Evolutionary conservation across 2,797 vertebrate species (phyloP).

Genomic region (Enteromius radiatus): DNA sequence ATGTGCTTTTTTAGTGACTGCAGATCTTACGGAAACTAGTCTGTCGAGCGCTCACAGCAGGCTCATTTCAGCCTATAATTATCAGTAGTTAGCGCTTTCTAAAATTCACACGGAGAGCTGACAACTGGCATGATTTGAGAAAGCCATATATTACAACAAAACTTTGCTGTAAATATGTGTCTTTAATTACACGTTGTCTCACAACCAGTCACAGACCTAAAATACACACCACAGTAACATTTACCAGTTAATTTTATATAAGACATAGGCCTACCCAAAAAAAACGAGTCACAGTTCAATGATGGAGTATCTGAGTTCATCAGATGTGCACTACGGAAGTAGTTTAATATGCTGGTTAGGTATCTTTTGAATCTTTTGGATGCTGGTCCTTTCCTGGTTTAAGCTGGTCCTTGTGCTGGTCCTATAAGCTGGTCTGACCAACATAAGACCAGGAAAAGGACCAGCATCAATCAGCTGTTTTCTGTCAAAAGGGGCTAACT

Average conservation of each 20-base stretch:
- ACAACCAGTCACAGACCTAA: not conserved
- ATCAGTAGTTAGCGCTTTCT: not conserved
- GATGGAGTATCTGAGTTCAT: not conserved
- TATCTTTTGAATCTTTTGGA: too few relatives aligned
- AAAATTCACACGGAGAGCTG: not conserved
- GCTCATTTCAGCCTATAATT: conserved; percentile 3
- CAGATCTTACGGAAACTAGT: conserved; percentile 10
- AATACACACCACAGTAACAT: not conserved
- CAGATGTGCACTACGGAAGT: not conserved
- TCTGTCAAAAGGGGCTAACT: too few relatives aligned
- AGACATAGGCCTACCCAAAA: not conserved
- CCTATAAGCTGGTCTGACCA: too few relatives aligned
- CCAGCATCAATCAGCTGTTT: too few relatives aligned
- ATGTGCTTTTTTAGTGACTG: conserved; percentile 16
- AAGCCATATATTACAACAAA: not conserved
- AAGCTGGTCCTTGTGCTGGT: too few relatives aligned
- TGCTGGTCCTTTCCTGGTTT: too few relatives aligned
- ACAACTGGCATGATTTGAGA: not conserved
- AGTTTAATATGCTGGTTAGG: not conserved
- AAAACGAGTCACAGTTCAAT: not conserved
- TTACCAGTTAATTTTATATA: not conserved
- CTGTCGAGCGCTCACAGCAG: not conserved
- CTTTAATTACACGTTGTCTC: not conserved
- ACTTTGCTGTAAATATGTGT: not conserved
- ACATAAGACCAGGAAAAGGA: too few relatives aligned